Base-by-base conservation (phyloP, 2,797 vertebrate species). In the Enteromius trimaculatus region DNA sequence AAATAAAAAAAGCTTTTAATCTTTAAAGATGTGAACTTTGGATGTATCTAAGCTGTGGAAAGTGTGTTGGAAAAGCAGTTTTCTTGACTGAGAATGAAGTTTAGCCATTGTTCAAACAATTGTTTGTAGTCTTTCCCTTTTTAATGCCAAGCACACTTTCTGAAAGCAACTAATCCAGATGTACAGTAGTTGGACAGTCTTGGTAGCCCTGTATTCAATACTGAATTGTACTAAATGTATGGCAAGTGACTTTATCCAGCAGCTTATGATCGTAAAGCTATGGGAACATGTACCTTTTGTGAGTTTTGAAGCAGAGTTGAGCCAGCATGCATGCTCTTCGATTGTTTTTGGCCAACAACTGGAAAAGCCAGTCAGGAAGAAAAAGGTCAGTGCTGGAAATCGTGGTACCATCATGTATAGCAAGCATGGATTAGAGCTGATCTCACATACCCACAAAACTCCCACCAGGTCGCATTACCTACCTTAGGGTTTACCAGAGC, bases 371-470 rank as follows among this genome's bases (percentile, higher is more conserved):
- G 19, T 26, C 19, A 39, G 44, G 60, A 34, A 72, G 23, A 71
- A 64, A 39, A 14, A 74, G 70, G 26, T 34, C 80, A 64, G 53
- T n/a, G 8, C 51, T 70, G 23, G 23, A 60, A 26, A 70, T 55
- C 66, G 58, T 44, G 1, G 78, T 55, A 55, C 49, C 64, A 58
- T 70, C 65, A 44, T 55, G 37, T 31, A 21, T 7, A 49, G 53
- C 68, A 72, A 47, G 68, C 39, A 72, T 60, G 55, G 39, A 81
- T 81, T 81, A 72, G 53, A 71, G 26, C 26, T 34, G 55, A 34
- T 70, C 79, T 66, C 44, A 51, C 42, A 79, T 51, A 68, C 77
- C 65, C 65, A 55, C 34, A 62, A 26, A 62, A 23, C 31, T 47
- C 55, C 6, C 75, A 62, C 37, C 23, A 71, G 53, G 51, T 80